Percentiles rank a stretch among this genome's conserved stretches.
These are phyloP conservation scores for Adoxophyes honmai DNA, from an alignment of 1,140 invertebrate species.

Conservation along the genomic window DNA sequence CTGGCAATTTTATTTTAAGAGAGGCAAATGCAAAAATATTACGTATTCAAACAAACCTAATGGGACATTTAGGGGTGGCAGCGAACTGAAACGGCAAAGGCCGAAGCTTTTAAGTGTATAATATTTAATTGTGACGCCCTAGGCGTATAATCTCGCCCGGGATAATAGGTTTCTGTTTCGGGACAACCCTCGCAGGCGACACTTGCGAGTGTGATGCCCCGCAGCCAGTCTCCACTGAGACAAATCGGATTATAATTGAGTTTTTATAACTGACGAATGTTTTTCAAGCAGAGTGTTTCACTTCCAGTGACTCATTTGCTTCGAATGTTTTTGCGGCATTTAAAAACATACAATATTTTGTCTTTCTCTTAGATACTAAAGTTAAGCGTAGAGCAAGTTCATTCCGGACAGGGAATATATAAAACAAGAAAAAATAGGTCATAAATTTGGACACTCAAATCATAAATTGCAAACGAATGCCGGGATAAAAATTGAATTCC, in stretches of 20 bases:
- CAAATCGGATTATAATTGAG: slow-evolving; percentile 74
- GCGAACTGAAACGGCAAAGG: slow-evolving; percentile 75
- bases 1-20: slow-evolving; percentile 73
- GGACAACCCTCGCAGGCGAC: slow-evolving; percentile 70
- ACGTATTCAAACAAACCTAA: slow-evolving; percentile 77
- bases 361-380: neutral
- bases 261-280: slow-evolving; percentile 62
- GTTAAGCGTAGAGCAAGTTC: neutral
- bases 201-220: slow-evolving; percentile 72
- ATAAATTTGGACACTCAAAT: slow-evolving; percentile 41
- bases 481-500: slow-evolving; percentile 68
- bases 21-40: slow-evolving; percentile 76
- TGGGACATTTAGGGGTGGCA: slow-evolving; percentile 77
- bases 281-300: slow-evolving; percentile 25
- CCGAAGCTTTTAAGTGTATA: slow-evolving; percentile 78
- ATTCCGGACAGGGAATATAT: neutral
- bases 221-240: slow-evolving; percentile 59
- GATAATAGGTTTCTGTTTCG: slow-evolving; percentile 78
- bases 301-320: neutral
- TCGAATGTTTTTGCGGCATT: no score
- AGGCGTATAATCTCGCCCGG: slow-evolving; percentile 77
- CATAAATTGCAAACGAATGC: slow-evolving; percentile 68
- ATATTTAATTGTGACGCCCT: slow-evolving; percentile 78
- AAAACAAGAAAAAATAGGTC: slow-evolving; percentile 20
- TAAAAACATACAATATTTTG: no score